Percentiles rank a stretch among this genome's conserved stretches.
Conservation (phyloP, 2,888 invertebrate genomes). For the Galeruca laticollis region DNA sequence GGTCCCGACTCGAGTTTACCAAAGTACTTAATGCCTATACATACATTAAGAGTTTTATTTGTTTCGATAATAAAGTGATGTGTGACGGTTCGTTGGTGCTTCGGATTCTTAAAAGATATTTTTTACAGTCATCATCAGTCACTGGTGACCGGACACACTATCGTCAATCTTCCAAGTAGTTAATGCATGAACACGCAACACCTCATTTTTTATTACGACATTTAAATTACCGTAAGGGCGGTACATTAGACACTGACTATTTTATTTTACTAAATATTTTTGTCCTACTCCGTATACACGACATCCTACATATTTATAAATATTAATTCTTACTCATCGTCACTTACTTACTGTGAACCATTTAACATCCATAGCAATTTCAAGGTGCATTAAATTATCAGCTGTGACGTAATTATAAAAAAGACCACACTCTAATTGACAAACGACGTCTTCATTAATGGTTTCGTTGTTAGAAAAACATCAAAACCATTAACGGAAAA, state of each 20-base stretch:
- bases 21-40: conserved; percentile 10
- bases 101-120: conserved; percentile 13
- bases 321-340: no score
- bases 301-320: no score
- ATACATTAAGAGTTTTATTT: conserved; percentile 16
- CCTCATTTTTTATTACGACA: background rate
- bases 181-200: conserved; percentile 15
- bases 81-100: background rate
- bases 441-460: conserved; percentile 34
- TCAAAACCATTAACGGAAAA: conserved; percentile 24
- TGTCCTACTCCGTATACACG: no score
- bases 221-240: background rate
- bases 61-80: conserved; percentile 12
- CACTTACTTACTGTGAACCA: background rate
- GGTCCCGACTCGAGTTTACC: background rate
- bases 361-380: conserved; percentile 29
- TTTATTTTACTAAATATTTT: no score
- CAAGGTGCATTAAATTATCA: conserved; percentile 26
- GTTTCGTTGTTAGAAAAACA: conserved; percentile 27
- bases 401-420: conserved; percentile 26
- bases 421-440: conserved; percentile 28
- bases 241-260: no score
- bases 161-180: background rate
- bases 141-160: conserved; percentile 3
- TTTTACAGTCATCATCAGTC: conserved; percentile 6